phyloP scores from a whole-genome alignment of 2,888 invertebrate species.

The Tuberolachnus salignus region DNA sequence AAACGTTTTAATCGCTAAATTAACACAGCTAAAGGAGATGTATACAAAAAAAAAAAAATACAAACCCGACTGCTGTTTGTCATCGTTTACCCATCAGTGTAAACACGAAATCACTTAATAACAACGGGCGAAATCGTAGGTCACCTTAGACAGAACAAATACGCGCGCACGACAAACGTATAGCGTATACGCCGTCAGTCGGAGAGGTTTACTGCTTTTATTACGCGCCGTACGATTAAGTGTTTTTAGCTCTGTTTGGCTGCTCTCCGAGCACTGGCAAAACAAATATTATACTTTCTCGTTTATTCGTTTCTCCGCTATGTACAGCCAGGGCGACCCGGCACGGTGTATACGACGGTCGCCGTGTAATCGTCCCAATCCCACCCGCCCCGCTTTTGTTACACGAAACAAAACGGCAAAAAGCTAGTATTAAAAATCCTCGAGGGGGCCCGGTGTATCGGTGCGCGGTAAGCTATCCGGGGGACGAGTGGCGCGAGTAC shows the following conservation, averaged over 20 bases:
- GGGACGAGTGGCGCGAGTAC: not conserved
- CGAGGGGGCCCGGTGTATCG: constrained; percentile 6
- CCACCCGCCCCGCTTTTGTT: no score
- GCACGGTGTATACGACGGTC: no score
- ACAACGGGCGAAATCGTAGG: not conserved
- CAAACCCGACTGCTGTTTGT: no score
- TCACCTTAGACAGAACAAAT: constrained; percentile 19
- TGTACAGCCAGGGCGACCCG: no score
- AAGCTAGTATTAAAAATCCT: constrained; percentile 7
- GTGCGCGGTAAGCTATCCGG: not conserved
- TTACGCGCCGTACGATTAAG: not conserved
- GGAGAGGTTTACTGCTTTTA: not conserved
- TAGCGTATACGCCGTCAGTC: not conserved
- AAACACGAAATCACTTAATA: constrained; percentile 22
- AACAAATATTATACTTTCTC: constrained; percentile 24
- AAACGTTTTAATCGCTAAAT: no score
- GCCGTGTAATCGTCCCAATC: not conserved
- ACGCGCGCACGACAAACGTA: not conserved
- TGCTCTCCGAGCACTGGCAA: not conserved
- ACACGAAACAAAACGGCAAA: constrained; percentile 20
- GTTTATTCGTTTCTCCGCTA: constrained; percentile 6
- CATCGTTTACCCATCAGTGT: not conserved
- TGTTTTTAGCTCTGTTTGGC: not conserved
- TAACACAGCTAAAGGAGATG: no score
- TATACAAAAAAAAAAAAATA: no score